These are phyloP conservation scores for Drosophila santomea DNA, from an alignment of 1,140 invertebrate species.

Conservation along the genomic window DNA sequence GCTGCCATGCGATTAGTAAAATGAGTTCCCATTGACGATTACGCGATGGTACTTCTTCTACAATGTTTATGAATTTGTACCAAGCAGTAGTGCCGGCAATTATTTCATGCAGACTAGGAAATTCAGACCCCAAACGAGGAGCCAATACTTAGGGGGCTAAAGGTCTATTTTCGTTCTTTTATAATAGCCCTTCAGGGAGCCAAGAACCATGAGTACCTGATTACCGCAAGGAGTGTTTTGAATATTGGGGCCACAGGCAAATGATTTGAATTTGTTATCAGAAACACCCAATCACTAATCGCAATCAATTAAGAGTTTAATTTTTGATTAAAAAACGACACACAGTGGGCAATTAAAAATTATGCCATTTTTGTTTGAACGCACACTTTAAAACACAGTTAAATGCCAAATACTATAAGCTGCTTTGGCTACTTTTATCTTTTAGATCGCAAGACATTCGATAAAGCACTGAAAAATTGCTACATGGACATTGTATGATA, in stretches of 20 bases:
- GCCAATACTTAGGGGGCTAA: not conserved
- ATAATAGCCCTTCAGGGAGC: slow-evolving; percentile 6
- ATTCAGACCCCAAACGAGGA: slow-evolving; percentile 11
- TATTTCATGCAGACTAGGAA: slow-evolving; percentile 3
- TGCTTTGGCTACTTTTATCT: not conserved
- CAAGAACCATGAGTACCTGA: slow-evolving; percentile 2
- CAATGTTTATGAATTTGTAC: slow-evolving; percentile 46
- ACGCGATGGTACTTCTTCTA: slow-evolving; percentile 8
- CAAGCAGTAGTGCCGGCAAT: not conserved
- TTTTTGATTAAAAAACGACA: not conserved
- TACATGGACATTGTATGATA: slow-evolving; percentile 22
- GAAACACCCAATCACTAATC: not conserved
- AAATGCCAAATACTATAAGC: no score
- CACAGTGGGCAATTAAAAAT: not conserved
- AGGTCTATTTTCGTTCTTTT: slow-evolving; percentile 16
- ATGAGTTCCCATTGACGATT: slow-evolving; percentile 33
- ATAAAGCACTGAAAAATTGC: slow-evolving; percentile 25
- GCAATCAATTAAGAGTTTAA: not conserved
- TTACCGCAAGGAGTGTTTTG: slow-evolving; percentile 22
- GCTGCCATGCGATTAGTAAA: slow-evolving; percentile 36
- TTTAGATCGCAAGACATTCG: not conserved
- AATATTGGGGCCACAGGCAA: slow-evolving; percentile 24
- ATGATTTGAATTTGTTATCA: slow-evolving; percentile 13
- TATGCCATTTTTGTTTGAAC: not conserved
- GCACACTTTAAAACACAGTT: not conserved